Conservation (phyloP, 2,113 vertebrate genomes). For the Callospermophilus lateralis region DNA sequence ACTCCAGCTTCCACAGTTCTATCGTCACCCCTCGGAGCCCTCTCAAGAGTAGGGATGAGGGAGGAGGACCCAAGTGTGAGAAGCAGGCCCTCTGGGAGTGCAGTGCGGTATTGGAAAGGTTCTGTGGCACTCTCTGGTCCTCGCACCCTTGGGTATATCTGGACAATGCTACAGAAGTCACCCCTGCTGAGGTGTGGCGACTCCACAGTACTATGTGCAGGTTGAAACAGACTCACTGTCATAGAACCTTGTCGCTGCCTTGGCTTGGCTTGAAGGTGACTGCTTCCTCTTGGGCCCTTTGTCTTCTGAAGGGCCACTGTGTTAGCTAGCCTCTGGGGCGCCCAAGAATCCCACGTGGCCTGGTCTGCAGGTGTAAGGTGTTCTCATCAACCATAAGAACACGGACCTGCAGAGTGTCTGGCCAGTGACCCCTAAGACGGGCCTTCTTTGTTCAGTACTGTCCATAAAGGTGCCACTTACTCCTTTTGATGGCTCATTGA, state of each 20-base stretch:
- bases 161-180: neutral
- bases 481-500: neutral
- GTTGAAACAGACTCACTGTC: neutral
- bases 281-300: neutral
- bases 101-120: neutral
- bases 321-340: neutral
- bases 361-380: neutral
- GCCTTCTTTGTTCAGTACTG: neutral
- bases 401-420: neutral
- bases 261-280: fast-evolving
- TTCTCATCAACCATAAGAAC: neutral
- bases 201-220: neutral
- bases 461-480: neutral
- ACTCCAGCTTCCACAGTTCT: too few species aligned
- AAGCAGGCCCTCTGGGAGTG: neutral
- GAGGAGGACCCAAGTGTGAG: neutral
- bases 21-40: fast-evolving
- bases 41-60: neutral
- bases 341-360: neutral
- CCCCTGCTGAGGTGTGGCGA: neutral
- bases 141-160: neutral
- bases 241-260: too few species aligned
- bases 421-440: neutral
- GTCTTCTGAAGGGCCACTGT: neutral
- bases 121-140: neutral